Evolutionary conservation across 2,113 vertebrate genomes (phyloP).

Genomic region (Chrysemys picta): DNA sequence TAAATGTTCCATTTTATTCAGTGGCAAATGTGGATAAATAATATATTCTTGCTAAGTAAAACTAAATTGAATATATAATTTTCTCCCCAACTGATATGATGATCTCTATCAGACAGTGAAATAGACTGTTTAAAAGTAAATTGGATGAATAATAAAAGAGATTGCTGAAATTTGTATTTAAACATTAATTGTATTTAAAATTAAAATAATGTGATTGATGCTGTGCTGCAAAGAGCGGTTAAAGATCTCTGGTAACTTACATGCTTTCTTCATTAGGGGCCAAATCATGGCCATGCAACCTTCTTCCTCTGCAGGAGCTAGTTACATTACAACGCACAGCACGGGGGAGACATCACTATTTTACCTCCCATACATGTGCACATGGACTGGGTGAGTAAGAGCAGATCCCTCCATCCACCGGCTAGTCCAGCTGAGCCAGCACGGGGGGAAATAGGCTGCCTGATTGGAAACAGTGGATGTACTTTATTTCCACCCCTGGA

Average conservation of each 20-base stretch:
- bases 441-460: not conserved
- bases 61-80: not conserved
- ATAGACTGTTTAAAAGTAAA: not conserved
- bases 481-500: not conserved
- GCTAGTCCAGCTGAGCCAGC: not conserved
- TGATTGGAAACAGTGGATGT: not conserved
- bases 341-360: not conserved
- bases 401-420: not conserved
- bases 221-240: not conserved
- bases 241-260: not conserved
- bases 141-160: not conserved
- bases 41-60: not conserved
- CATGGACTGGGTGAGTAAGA: not conserved
- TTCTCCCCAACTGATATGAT: not conserved
- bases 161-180: not conserved
- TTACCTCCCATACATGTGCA: not conserved
- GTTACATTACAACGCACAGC: not conserved
- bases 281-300: not conserved
- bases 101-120: not conserved
- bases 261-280: not conserved
- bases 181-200: not conserved
- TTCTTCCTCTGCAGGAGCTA: not conserved
- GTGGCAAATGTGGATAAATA: not conserved
- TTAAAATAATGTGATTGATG: not conserved
- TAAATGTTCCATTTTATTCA: constrained; percentile 12